phyloP scores from a whole-genome alignment of 1,140 invertebrate genomes.

The Drosophila biarmipes region DNA sequence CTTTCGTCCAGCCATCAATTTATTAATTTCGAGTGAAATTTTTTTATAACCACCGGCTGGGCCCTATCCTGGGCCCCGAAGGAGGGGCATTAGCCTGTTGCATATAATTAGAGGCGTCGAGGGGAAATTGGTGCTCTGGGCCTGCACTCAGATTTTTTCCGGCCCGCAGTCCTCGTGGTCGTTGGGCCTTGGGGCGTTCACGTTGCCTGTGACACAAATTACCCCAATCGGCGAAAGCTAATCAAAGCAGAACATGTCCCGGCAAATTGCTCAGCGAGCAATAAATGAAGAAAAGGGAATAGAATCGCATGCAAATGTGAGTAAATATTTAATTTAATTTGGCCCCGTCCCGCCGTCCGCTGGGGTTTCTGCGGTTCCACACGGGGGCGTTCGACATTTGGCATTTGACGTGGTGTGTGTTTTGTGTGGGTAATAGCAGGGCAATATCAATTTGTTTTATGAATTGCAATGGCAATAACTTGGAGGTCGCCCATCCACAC shows the following conservation, averaged over 20 bases:
- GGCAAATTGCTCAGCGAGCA: constrained; percentile 53
- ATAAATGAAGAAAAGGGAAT: constrained; percentile 42
- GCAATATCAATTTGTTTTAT: constrained; percentile 83
- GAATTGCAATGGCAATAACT: constrained; percentile 81
- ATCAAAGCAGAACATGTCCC: constrained; percentile 77
- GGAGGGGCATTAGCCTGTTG: constrained; percentile 60
- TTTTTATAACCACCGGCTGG: constrained; percentile 57
- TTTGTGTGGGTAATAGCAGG: constrained; percentile 65
- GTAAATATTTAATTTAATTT: constrained; percentile 84
- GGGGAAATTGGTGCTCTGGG: constrained; percentile 47
- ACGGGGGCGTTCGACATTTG: constrained; percentile 51
- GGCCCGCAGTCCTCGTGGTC: background rate
- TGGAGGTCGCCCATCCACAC: constrained; percentile 47
- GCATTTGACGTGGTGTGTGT: constrained; percentile 56
- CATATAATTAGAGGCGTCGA: constrained; percentile 69
- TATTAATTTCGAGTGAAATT: constrained; percentile 79
- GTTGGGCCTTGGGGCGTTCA: constrained; percentile 54
- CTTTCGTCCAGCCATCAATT: constrained; percentile 70
- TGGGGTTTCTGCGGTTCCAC: constrained; percentile 52
- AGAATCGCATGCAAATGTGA: constrained; percentile 77
- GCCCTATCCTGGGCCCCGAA: background rate
- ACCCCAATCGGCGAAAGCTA: constrained; percentile 68
- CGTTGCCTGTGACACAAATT: constrained; percentile 73
- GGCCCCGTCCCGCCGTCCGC: background rate
- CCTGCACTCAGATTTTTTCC: constrained; percentile 35